phyloP scores from a whole-genome alignment of 2,888 invertebrate genomes.

The Lucinisca nassula region DNA sequence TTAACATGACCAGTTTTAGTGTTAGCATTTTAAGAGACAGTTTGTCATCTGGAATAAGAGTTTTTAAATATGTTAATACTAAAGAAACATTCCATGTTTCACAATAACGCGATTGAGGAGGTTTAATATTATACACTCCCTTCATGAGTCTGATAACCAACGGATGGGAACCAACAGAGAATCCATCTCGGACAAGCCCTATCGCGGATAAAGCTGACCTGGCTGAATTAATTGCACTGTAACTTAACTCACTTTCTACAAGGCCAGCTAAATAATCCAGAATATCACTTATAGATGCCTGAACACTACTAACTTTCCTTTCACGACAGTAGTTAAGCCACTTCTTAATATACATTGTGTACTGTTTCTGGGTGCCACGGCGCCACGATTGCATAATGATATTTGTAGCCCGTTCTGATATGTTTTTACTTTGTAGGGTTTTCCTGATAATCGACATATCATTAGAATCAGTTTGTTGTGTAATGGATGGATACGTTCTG shows the following conservation, averaged over 20 bases:
- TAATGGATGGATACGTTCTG: not conserved
- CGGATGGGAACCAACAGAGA: conserved; percentile 13
- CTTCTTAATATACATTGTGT: conserved; percentile 23
- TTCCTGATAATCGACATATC: conserved; percentile 28
- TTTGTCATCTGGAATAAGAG: not conserved
- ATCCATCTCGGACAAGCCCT: not conserved
- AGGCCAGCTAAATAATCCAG: conserved; percentile 22
- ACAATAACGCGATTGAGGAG: not conserved
- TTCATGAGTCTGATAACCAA: conserved; percentile 17
- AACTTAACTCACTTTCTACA: not conserved
- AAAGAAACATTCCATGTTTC: conserved; percentile 24
- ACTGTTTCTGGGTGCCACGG: conserved; percentile 43
- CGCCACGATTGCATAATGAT: conserved; percentile 32
- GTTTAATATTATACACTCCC: conserved; percentile 9
- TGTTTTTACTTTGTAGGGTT: not conserved
- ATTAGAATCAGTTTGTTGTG: conserved; percentile 3
- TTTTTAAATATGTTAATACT: conserved; percentile 13
- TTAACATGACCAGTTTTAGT: not conserved
- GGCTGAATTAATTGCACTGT: conserved; percentile 31
- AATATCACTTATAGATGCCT: conserved; percentile 10
- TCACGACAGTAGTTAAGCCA: conserved; percentile 21
- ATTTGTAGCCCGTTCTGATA: conserved; percentile 12
- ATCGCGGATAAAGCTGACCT: conserved; percentile 18
- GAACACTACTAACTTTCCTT: not conserved
- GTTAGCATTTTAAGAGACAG: not conserved